A percentile compares a stretch with the other conserved stretches of the same genome.
These are phyloP conservation scores for Drosophila siamana DNA, from an alignment of 2,888 invertebrate genomes.

Conservation along the genomic window DNA sequence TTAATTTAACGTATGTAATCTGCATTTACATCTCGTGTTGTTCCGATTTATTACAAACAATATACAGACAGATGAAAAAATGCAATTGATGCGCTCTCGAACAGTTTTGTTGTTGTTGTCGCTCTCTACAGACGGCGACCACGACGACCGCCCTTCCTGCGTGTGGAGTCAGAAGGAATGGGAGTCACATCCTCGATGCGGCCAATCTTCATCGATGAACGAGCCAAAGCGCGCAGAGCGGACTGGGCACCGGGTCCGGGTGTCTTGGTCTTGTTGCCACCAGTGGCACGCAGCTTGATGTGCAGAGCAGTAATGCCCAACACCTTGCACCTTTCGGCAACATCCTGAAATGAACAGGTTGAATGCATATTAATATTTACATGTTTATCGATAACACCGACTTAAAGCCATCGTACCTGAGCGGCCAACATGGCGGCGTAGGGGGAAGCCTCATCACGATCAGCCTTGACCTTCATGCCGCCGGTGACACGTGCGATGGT, in stretches of 20 bases:
- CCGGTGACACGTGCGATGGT: slow-evolving; percentile 97
- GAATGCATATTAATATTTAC: neutral
- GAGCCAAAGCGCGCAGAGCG: slow-evolving; percentile 98
- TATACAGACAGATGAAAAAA: slow-evolving; percentile 34
- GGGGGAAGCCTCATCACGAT: slow-evolving; percentile 99
- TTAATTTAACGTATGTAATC: neutral
- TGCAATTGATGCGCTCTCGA: slow-evolving; percentile 13
- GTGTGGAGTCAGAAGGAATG: slow-evolving; percentile 99
- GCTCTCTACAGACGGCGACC: slow-evolving; percentile 97
- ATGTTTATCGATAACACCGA: neutral
- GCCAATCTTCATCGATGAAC: slow-evolving; percentile 99
- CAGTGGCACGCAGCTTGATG: slow-evolving; percentile 99
- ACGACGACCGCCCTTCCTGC: slow-evolving; percentile 99
- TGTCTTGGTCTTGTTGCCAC: slow-evolving; percentile 99
- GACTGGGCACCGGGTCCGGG: slow-evolving; percentile 99
- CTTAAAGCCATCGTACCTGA: slow-evolving; percentile 88
- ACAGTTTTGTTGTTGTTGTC: slow-evolving; percentile 1
- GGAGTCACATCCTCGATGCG: slow-evolving; percentile 99
- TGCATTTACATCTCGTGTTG: slow-evolving; percentile 10
- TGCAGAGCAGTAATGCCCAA: slow-evolving; percentile 99
- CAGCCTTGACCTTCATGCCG: slow-evolving; percentile 99
- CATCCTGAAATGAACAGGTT: slow-evolving; percentile 89
- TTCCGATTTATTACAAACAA: slow-evolving; percentile 29
- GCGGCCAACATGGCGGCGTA: slow-evolving; percentile 99
- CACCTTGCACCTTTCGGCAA: slow-evolving; percentile 98